Evolutionary conservation across 2,113 vertebrate species (phyloP).

Genomic region (Ancistrus triradiatus): DNA sequence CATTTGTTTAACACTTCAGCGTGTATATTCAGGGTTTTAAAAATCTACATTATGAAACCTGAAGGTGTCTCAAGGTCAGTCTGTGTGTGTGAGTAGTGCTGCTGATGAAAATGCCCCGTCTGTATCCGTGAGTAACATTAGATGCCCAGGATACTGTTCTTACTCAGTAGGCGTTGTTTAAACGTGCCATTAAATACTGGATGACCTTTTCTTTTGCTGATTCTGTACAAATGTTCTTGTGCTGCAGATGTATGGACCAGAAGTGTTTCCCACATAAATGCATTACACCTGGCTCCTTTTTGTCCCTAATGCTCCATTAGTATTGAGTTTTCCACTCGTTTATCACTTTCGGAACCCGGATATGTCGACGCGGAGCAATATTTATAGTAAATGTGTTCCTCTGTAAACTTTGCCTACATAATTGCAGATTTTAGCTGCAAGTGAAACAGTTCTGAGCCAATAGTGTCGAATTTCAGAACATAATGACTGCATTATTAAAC

Average conservation of each 20-base stretch:
- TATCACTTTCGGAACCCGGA: too few species aligned
- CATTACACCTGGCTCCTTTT: background rate
- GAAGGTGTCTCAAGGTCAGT: background rate
- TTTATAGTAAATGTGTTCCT: too few species aligned
- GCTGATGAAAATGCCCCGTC: background rate
- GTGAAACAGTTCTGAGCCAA: too few species aligned
- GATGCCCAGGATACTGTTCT: background rate
- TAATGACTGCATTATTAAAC: too few species aligned
- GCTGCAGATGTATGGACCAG: background rate
- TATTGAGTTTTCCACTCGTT: too few species aligned
- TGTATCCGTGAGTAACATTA: background rate
- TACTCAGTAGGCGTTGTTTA: background rate
- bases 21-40: background rate
- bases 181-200: slow-evolving; percentile 10
- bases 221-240: slow-evolving; percentile 5
- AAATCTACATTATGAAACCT: background rate
- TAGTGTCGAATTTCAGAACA: too few species aligned
- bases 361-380: too few species aligned
- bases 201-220: background rate
- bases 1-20: too few species aligned
- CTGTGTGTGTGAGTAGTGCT: background rate
- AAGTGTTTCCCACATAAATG: background rate
- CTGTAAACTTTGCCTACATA: too few species aligned
- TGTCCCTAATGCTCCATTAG: too few species aligned
- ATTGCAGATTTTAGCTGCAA: too few species aligned